Base-by-base conservation (phyloP, 2,113 vertebrate species). In the Macroglossus sobrinus region DNA sequence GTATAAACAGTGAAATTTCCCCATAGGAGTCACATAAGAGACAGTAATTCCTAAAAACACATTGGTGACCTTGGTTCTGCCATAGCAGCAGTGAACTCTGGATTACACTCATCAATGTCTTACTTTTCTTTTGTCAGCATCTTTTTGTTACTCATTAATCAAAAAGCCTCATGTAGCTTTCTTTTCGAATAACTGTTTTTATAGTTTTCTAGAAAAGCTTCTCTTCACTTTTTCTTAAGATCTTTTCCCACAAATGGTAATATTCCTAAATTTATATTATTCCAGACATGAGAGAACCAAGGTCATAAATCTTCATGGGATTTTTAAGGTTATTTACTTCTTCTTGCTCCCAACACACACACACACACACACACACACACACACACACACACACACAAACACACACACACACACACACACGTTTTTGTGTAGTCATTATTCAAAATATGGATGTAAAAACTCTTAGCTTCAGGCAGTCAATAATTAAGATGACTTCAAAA, bases 251-350 rank as follows among this genome's bases (percentile, higher is more conserved):
- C 33, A 79, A 47, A 94, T 88, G 57, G 6, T 22, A 59, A 15
- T 12, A 33, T 68, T 40, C 28, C 28, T 81, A 61, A 91, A 61
- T 85, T 79, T 59, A 26, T 75, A 74, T 80, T 16, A 64, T 80
- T 88, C 59, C n/a, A 85, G 24, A 15, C 61, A 35, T 55, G 35
- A 91, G n/a, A 84, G 81, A 96, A 50, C 14, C 14, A 82, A 18
- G 12, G 28, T 57, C n/a, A 95, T 28, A 71, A 90, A 47, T 6
- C 19, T 47, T 53, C 79, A 45, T 40, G 82, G 33, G 24, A 57
- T 33, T 95, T 95, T 95, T 55, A 88, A 91, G 61, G 19, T 64
- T 92, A 35, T 40, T 66, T 47, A 21, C 79, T 75, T 93, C 8
- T 16, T 61, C 33, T 3, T 50, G 16, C 11, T 13, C 16, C 2